These are phyloP conservation scores for Arenicola marina DNA, from an alignment of 2,888 invertebrate species.

Conservation along the genomic window DNA sequence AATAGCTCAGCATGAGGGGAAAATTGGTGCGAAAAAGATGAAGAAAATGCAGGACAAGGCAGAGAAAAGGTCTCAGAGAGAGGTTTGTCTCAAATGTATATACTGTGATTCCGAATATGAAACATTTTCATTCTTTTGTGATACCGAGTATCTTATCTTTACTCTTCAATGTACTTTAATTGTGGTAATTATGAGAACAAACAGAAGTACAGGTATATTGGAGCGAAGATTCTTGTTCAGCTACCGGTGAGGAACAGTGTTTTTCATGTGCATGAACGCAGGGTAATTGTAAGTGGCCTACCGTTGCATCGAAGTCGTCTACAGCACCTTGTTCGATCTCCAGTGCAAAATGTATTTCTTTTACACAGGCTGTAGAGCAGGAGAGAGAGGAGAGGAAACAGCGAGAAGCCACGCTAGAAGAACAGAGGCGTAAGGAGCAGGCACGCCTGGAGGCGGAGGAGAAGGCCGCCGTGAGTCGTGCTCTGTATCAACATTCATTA, in stretches of 20 bases:
- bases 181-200: neutral
- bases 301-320: no score
- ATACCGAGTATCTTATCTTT: neutral
- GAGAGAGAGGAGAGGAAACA: neutral
- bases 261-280: neutral
- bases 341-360: no score
- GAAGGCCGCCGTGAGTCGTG: neutral
- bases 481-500: no score
- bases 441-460: neutral
- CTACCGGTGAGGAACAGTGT: neutral
- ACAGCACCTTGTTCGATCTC: no score
- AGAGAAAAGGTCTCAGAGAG: neutral
- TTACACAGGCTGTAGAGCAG: neutral
- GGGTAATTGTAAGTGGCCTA: no score
- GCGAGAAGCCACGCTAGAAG: neutral
- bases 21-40: neutral
- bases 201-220: neutral
- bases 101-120: no score
- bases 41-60: neutral
- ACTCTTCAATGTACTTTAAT: neutral
- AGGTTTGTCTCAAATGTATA: neutral
- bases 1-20: neutral
- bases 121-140: no score
- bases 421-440: neutral
- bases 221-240: neutral